phyloP scores from a whole-genome alignment of 92 coral and sea anemone genomes.

The Porites rus region DNA sequence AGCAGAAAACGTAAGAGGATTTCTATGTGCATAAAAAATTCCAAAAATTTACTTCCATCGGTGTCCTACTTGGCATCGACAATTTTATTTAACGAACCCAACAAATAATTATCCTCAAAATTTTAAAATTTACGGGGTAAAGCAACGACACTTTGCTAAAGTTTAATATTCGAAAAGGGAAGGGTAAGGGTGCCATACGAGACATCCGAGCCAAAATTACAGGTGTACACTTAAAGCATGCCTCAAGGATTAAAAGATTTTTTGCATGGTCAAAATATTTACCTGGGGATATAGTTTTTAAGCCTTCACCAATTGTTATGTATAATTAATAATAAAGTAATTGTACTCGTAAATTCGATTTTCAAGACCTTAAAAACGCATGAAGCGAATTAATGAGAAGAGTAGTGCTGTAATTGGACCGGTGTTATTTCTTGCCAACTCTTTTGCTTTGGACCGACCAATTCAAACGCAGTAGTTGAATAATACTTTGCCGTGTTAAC shows the following conservation, averaged over 20 bases:
- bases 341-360: slow-evolving; percentile 26
- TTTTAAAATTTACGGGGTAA: background rate
- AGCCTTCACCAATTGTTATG: slow-evolving; percentile 8
- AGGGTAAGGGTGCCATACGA: background rate
- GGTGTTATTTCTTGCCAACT: background rate
- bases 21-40: too few relatives aligned
- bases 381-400: slow-evolving; percentile 7
- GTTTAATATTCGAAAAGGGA: background rate
- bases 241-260: background rate
- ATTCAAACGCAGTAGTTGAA: background rate
- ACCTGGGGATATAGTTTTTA: background rate
- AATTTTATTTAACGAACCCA: background rate
- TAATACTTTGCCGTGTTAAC: too few relatives aligned
- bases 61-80: too few relatives aligned
- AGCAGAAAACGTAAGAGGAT: too few relatives aligned
- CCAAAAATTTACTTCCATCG: background rate
- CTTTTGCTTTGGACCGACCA: too few relatives aligned
- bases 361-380: slow-evolving; percentile 6
- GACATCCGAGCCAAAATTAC: too few relatives aligned
- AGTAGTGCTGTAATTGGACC: background rate
- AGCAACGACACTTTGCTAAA: background rate
- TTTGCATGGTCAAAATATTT: background rate
- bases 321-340: slow-evolving; percentile 26
- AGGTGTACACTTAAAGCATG: background rate
- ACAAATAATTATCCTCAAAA: background rate